Evolutionary conservation across 2,797 vertebrate genomes (phyloP), one percentile per base, ranked within the genome.

Genomic region (Rhodeus uyekii): DNA sequence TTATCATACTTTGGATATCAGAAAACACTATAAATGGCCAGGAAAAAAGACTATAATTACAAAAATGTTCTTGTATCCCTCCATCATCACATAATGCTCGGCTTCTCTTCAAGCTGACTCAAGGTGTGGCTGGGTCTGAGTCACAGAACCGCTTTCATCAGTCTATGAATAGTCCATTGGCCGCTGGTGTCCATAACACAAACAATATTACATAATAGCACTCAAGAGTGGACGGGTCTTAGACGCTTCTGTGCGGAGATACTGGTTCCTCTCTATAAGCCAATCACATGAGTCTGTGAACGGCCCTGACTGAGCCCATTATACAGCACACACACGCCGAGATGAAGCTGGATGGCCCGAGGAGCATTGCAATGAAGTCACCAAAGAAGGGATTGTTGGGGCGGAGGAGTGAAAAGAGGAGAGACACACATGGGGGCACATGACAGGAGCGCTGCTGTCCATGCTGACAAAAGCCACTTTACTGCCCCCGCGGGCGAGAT

Each of bases 401-500:
- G 38, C 42, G 42, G 44, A 64, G 63, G 22, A 29, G 36, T 36
- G 32, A 68, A 64, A 71, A 77, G 24, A 39, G 67, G 36, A 48
- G 8, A 50, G 34, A 55, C 8, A 78, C 61, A 55, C 53, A 79
- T 16, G 64, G 50, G 79, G 18, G 29, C 79, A 27, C 61, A 79
- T 79, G 18, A 61, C 67, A 80, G 67, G 22, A n/a, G 19, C 16
- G 53, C 61, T 27, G 55, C 63, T 58, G 61, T 72, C 12, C 38
- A 6, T 61, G 71, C 64, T 69, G 48, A 82, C 72, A 72, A 74
- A 77, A 22, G 60, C 44, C 74, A 48, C 27, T 82, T 78, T 83
- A 76, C 86, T 60, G 10, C 73, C 48, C 39, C 84, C 85, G 44
- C 67, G 44, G 55, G 78, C 75, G 38, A 82, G 68, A 88, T 83